Conservation (phyloP, 2,797 vertebrate genomes). For the Phoebastria nigripes region DNA sequence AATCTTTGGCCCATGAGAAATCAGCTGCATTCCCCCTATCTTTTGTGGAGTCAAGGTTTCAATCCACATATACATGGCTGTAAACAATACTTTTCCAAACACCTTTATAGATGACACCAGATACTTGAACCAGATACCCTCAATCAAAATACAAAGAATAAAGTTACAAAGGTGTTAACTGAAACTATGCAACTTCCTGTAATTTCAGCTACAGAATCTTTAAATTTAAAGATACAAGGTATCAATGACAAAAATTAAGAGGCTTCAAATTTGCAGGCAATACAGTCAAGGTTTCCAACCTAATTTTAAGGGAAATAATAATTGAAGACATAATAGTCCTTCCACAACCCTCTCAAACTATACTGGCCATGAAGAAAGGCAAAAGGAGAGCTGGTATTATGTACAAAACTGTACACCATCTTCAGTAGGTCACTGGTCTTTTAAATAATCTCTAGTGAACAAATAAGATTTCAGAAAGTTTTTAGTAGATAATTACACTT, state of each 20-base stretch:
- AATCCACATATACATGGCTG: neutral
- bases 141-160: neutral
- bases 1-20: neutral
- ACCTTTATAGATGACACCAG: neutral
- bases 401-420: neutral
- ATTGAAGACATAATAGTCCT: neutral
- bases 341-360: neutral
- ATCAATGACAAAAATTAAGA: neutral
- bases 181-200: neutral
- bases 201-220: neutral
- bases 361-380: neutral
- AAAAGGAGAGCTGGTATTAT: neutral
- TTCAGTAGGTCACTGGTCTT: constrained; percentile 77
- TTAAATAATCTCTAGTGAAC: constrained; percentile 78
- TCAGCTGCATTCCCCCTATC: neutral
- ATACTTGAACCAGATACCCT: neutral
- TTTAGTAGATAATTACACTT: constrained; percentile 84
- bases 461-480: constrained; percentile 82
- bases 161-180: neutral
- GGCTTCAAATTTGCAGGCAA: neutral
- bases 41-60: neutral
- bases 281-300: neutral
- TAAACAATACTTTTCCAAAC: neutral
- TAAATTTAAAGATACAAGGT: neutral
- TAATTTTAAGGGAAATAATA: neutral